phyloP scores from a whole-genome alignment of 2,888 invertebrate species.

The Polydrusus tereticollis region DNA sequence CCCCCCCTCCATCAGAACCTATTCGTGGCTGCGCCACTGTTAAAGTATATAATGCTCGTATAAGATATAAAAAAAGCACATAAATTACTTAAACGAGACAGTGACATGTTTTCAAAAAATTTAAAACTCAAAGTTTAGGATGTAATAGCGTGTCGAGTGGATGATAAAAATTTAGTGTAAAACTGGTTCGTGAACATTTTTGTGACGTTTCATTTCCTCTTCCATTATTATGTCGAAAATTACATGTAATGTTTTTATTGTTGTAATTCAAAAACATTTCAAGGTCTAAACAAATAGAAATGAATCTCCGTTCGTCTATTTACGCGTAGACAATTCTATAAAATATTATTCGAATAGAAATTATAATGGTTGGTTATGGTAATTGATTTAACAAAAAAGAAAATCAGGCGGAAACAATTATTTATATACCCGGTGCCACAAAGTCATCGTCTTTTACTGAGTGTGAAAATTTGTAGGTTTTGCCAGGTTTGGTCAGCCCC shows the following conservation, averaged over 20 bases:
- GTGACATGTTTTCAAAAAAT: not conserved
- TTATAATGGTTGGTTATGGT: not conserved
- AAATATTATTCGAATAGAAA: conserved; percentile 3
- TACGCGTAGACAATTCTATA: not conserved
- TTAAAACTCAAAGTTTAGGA: not conserved
- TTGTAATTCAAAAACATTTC: conserved; percentile 32
- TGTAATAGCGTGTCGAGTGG: conserved; percentile 17
- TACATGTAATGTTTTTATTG: conserved; percentile 36
- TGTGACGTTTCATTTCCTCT: conserved; percentile 28
- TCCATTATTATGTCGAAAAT: conserved; percentile 34
- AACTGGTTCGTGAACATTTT: conserved; percentile 28
- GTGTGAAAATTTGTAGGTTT: too few relatives aligned
- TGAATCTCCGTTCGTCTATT: conserved; percentile 19
- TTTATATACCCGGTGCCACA: too few relatives aligned
- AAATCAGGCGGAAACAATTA: not conserved
- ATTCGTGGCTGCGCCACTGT: too few relatives aligned
- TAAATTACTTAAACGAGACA: not conserved
- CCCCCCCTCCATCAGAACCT: too few relatives aligned
- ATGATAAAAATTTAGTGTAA: conserved; percentile 27
- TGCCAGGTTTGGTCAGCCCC: too few relatives aligned
- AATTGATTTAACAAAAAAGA: not conserved
- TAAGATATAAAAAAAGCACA: not conserved
- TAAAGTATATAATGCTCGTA: too few relatives aligned
- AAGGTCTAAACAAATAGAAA: conserved; percentile 34
- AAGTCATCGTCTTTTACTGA: too few relatives aligned